A percentile compares a stretch with the other conserved stretches of the same genome.
These are phyloP conservation scores for Lindbergichthys nudifrons DNA, from an alignment of 2,797 vertebrate genomes.

Conservation along the genomic window DNA sequence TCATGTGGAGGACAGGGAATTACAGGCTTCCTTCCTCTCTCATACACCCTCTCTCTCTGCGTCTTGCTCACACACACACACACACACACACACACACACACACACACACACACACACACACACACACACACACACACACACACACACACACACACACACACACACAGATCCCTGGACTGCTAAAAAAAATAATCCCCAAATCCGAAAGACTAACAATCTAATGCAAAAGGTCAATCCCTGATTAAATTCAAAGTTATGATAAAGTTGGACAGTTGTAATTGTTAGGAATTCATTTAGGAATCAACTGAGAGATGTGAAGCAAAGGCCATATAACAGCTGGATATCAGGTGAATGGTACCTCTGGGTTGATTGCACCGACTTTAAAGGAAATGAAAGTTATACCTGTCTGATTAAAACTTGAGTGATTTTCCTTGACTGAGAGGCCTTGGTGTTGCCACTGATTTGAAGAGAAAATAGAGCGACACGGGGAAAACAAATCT, in stretches of 20 bases:
- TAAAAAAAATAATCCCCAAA: slow-evolving; percentile 32
- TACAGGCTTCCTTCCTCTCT: slow-evolving; percentile 52
- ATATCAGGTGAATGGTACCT: slow-evolving; percentile 24
- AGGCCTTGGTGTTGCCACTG: slow-evolving; percentile 25
- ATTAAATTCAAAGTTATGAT: slow-evolving; percentile 38
- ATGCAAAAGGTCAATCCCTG: slow-evolving; percentile 32
- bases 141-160: slow-evolving; percentile 3
- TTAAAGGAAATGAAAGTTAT: slow-evolving; percentile 30
- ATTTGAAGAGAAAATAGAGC: slow-evolving; percentile 28
- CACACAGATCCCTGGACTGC: slow-evolving; percentile 11
- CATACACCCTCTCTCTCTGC: background rate
- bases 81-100: background rate
- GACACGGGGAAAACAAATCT: slow-evolving; percentile 49
- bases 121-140: background rate
- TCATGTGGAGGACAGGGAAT: slow-evolving; percentile 77
- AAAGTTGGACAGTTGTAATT: slow-evolving; percentile 22
- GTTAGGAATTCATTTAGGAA: slow-evolving; percentile 25
- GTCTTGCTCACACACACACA: background rate
- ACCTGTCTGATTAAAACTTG: slow-evolving; percentile 40
- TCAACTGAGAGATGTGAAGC: slow-evolving; percentile 22
- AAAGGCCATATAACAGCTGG: slow-evolving; percentile 27
- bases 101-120: slow-evolving; percentile 10
- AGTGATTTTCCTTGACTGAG: slow-evolving; percentile 22
- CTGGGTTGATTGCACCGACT: slow-evolving; percentile 3
- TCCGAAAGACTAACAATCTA: slow-evolving; percentile 37